Evolutionary conservation across 2,888 invertebrate genomes (phyloP), one percentile per base, ranked within the genome.

Genomic region (Drosophila melanosoma): DNA sequence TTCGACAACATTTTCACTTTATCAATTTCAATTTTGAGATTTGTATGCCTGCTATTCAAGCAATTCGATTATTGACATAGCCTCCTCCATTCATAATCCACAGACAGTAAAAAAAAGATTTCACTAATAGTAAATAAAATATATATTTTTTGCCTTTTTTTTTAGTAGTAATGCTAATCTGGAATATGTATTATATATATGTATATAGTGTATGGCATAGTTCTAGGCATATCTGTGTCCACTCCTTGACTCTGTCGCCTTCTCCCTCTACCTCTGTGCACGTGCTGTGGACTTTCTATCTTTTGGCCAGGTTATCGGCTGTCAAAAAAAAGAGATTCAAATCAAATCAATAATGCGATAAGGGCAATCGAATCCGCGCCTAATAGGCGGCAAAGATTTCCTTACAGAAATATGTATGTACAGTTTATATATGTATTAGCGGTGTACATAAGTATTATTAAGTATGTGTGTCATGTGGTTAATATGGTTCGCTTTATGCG

Each of bases 381-480:
- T 79, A 75, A 79, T 73, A 74, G 83, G 59, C 69, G 79, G 73
- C 84, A 70, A 73, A 49, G 3, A 32, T 60, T 65, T 62, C 59
- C 61, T 23, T 32, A 35, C 12, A 36, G n/a, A 56, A 42, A 32
- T 23, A 35, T 52, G 45, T 48, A 32, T 57, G 17, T 48, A 2
- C 17, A 26, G 17, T 6, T 29, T 51, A 12, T 36, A n/a, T 51
- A 8, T 33, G 15, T 23, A 6, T 23, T 15, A 23, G 45, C 3
- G 12, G 1, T 36, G 2, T 23, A 12, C 38, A n/a, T 51, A 8
- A 26, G 15, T 23, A 6, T 74, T 79, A 79, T 79, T 75, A 75
- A 74, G 61, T 71, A 74, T 79, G 76, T 79, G 80, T 80, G 66
- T 72, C 66, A 76, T 76, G 59, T 66, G 74, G 66, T 57, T 81